Evolutionary conservation across 2,113 vertebrate genomes (phyloP).

Genomic region (Gracilinanus agilis): DNA sequence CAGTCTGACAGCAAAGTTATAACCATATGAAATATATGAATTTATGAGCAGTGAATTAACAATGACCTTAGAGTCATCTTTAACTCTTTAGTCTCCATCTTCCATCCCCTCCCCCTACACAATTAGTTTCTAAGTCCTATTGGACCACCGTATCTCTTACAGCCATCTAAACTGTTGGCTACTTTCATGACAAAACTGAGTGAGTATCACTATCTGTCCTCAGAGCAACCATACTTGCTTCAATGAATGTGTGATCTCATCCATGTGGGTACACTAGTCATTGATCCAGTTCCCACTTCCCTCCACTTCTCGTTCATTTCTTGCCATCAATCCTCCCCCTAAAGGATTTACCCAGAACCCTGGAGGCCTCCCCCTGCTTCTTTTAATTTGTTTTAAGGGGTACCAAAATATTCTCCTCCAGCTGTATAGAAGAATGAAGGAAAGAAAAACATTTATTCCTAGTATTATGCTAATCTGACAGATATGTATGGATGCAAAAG

Average conservation of each 20-base stretch:
- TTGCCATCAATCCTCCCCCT: background rate
- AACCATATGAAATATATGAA: constrained; percentile 22
- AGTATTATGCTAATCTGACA: background rate
- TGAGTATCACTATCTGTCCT: background rate
- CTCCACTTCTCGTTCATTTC: background rate
- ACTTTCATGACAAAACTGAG: background rate
- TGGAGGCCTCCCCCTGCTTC: background rate
- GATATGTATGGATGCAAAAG: background rate
- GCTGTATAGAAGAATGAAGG: background rate
- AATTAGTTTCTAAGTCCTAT: background rate
- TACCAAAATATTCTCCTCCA: background rate
- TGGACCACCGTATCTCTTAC: background rate
- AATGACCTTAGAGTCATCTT: background rate
- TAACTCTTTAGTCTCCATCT: background rate
- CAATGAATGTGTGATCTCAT: background rate
- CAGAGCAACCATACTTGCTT: background rate
- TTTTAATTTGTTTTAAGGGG: background rate
- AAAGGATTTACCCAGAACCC: background rate
- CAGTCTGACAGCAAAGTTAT: constrained; percentile 10
- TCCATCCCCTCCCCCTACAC: background rate
- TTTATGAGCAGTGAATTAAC: constrained; percentile 21
- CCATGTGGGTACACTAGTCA: background rate
- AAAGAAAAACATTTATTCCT: background rate
- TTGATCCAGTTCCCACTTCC: background rate
- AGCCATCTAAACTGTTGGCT: background rate